A percentile compares a stretch with the other conserved stretches of the same genome.
Conservation (phyloP, 2,888 invertebrate species). For the Troilus luridus region DNA sequence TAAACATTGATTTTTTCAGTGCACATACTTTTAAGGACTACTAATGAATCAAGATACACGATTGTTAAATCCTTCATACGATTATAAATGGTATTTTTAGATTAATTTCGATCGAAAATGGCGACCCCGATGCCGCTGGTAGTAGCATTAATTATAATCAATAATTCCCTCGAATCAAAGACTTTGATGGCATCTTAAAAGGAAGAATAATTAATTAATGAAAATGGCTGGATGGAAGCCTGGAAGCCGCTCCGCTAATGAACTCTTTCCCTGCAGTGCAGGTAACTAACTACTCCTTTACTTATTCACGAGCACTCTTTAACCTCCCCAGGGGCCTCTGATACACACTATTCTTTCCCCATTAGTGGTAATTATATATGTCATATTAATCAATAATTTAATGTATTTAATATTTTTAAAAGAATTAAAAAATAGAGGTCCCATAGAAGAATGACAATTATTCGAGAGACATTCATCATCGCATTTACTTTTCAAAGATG, state of each 20-base stretch:
- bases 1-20: too few species aligned
- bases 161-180: background rate
- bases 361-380: background rate
- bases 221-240: background rate
- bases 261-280: slow-evolving; percentile 18
- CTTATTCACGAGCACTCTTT: background rate
- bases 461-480: background rate
- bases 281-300: slow-evolving; percentile 7
- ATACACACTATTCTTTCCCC: background rate
- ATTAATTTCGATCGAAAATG: too few species aligned
- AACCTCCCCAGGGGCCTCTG: background rate
- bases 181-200: slow-evolving; percentile 16
- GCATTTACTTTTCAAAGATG: too few species aligned
- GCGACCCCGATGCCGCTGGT: background rate
- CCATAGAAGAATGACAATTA: background rate
- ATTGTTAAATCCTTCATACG: too few species aligned
- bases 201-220: slow-evolving; percentile 23
- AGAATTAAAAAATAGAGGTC: background rate
- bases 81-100: too few species aligned
- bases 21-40: too few species aligned
- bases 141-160: background rate
- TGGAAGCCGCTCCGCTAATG: background rate
- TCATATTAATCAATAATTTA: background rate
- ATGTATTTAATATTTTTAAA: background rate
- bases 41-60: too few species aligned